Percentiles rank a stretch among this genome's conserved stretches.
Conservation (phyloP, 2,797 vertebrate genomes). For the Telmatherina bonti region DNA sequence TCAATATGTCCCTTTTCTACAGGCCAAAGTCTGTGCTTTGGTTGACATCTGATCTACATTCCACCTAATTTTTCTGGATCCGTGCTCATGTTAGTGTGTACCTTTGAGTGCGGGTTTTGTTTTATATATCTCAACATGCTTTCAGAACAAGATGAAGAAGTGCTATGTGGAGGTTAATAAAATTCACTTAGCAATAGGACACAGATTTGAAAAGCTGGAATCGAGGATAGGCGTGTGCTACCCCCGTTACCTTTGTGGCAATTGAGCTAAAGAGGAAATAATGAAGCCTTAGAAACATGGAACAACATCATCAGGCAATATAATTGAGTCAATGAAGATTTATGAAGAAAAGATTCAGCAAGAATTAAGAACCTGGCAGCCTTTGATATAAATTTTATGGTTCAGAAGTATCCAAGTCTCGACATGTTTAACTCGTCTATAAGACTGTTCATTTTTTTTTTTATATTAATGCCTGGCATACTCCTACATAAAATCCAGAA, state of each 20-base stretch:
- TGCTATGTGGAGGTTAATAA: not conserved
- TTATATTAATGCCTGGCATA: slow-evolving; percentile 9
- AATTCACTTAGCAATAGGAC: slow-evolving; percentile 3
- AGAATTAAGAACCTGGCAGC: slow-evolving; percentile 17
- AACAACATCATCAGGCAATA: slow-evolving; percentile 27
- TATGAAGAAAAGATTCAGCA: not conserved
- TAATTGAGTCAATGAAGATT: slow-evolving; percentile 23
- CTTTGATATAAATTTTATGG: slow-evolving; percentile 15
- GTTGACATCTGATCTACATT: slow-evolving; percentile 79
- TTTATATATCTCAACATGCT: slow-evolving; percentile 36
- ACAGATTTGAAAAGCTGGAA: slow-evolving; percentile 8
- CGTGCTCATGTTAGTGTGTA: slow-evolving; percentile 33
- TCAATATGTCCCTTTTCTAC: slow-evolving; percentile 74
- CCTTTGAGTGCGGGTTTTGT: slow-evolving; percentile 38
- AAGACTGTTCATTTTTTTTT: slow-evolving; percentile 7
- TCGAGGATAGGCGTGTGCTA: slow-evolving; percentile 14
- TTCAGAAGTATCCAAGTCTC: slow-evolving; percentile 32
- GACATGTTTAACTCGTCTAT: slow-evolving; percentile 37
- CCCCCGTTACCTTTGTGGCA: slow-evolving; percentile 11
- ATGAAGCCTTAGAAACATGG: slow-evolving; percentile 33
- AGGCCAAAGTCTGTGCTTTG: slow-evolving; percentile 64
- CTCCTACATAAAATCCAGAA: not conserved
- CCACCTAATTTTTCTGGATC: slow-evolving; percentile 68
- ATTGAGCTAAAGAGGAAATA: slow-evolving; percentile 24
- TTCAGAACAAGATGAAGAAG: slow-evolving; percentile 10